These are phyloP conservation scores for Aplodontia rufa DNA, from an alignment of 2,113 vertebrate genomes.

Conservation along the genomic window DNA sequence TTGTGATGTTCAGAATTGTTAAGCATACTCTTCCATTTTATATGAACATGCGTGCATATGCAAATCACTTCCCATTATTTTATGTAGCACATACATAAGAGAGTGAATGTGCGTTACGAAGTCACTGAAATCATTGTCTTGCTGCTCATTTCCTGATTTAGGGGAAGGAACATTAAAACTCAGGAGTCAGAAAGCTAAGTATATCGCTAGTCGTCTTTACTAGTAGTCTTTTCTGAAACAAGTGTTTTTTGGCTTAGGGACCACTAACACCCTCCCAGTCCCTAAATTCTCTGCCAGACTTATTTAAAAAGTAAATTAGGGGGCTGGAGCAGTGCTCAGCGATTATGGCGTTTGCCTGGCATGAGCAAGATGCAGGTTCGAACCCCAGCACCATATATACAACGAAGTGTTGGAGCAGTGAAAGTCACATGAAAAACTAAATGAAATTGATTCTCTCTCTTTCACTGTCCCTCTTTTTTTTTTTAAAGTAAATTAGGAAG, in stretches of 20 bases:
- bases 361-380: no score
- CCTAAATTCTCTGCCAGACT: not conserved
- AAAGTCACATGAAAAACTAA: no score
- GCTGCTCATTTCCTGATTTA: not conserved
- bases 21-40: slow-evolving; percentile 7
- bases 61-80: not conserved
- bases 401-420: no score
- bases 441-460: no score
- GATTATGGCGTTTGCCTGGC: no score
- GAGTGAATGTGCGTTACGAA: not conserved
- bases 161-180: not conserved
- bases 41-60: not conserved
- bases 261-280: not conserved
- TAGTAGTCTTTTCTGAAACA: not conserved
- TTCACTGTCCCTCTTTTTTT: no score
- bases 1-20: not conserved
- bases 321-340: not conserved
- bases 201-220: not conserved
- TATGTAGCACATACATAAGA: not conserved
- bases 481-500: not conserved
- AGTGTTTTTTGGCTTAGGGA: not conserved
- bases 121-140: not conserved
- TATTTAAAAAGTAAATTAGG: slow-evolving; percentile 1
- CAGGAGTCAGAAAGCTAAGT: not conserved
- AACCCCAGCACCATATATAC: no score